phyloP scores from a whole-genome alignment of 2,113 vertebrate species.

The Petroica traversi region DNA sequence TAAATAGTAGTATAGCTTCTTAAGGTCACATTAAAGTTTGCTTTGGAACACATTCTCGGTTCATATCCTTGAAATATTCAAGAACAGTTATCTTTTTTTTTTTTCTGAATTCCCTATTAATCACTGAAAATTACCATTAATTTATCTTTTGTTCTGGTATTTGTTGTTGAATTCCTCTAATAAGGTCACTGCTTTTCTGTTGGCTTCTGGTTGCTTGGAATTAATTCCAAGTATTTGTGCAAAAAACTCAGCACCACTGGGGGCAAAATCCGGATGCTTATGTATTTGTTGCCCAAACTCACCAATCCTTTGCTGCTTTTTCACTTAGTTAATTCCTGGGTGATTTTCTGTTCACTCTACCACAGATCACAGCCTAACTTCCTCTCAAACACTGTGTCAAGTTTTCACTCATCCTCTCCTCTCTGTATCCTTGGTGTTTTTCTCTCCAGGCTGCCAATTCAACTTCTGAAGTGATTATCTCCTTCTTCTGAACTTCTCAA shows the following conservation, averaged over 20 bases:
- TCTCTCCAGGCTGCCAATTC: neutral
- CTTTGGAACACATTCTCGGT: neutral
- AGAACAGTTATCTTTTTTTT: neutral
- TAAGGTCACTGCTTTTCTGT: neutral
- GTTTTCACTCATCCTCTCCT: fast-evolving
- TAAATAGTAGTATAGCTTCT: neutral
- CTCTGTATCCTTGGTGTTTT: neutral
- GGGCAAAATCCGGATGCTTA: neutral
- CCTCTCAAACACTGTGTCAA: neutral
- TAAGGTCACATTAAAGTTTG: neutral
- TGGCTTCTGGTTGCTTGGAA: neutral
- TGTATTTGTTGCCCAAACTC: neutral
- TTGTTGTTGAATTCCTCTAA: neutral
- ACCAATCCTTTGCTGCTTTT: neutral
- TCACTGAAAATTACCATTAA: neutral
- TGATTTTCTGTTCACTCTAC: neutral
- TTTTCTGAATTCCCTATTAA: neutral
- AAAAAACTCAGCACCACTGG: fast-evolving
- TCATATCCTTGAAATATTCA: neutral
- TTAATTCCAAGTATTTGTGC: neutral
- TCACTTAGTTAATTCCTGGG: neutral
- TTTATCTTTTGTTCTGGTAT: neutral
- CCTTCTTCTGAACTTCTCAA: neutral
- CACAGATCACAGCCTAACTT: neutral
- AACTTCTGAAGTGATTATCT: neutral